phyloP scores from a whole-genome alignment of 30 jellyfish, hydroid and myxozoan genomes.

The Hydra vulgaris region DNA sequence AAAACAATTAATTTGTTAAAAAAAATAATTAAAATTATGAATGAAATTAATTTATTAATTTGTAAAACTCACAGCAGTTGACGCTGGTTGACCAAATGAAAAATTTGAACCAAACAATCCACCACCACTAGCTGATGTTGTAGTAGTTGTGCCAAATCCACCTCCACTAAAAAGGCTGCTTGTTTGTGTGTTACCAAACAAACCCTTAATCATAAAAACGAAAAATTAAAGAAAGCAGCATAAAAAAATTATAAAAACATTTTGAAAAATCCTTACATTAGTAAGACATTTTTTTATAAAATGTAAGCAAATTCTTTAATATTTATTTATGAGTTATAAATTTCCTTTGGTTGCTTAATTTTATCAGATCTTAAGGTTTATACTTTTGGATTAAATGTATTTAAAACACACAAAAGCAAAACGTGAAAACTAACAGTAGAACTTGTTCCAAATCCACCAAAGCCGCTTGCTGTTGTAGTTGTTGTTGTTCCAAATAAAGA shows the following conservation, averaged over 20 bases:
- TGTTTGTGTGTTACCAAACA: constrained; percentile 19
- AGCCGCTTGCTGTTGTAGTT: constrained; percentile 48
- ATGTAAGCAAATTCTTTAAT: no score
- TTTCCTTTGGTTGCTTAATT: no score
- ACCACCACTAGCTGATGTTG: constrained; percentile 44
- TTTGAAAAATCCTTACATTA: no score
- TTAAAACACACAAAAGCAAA: background rate
- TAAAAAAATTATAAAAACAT: background rate
- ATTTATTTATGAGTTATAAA: no score
- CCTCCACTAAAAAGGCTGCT: constrained; percentile 11
- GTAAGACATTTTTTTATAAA: no score
- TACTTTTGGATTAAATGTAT: no score
- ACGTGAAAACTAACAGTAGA: background rate
- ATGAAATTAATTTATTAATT: background rate
- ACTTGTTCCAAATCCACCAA: constrained; percentile 49
- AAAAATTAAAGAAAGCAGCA: background rate
- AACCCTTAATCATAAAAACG: background rate
- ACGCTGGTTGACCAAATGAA: constrained; percentile 67
- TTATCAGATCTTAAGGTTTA: no score
- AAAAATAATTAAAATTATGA: background rate
- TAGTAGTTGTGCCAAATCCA: constrained; percentile 64
- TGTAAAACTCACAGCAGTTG: background rate
- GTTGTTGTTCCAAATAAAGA: constrained; percentile 63
- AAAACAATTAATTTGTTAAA: background rate
- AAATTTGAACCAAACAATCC: constrained; percentile 71